These are phyloP conservation scores for Eulemur mongoz DNA, from an alignment of 2,797 vertebrate species.

Conservation along the genomic window DNA sequence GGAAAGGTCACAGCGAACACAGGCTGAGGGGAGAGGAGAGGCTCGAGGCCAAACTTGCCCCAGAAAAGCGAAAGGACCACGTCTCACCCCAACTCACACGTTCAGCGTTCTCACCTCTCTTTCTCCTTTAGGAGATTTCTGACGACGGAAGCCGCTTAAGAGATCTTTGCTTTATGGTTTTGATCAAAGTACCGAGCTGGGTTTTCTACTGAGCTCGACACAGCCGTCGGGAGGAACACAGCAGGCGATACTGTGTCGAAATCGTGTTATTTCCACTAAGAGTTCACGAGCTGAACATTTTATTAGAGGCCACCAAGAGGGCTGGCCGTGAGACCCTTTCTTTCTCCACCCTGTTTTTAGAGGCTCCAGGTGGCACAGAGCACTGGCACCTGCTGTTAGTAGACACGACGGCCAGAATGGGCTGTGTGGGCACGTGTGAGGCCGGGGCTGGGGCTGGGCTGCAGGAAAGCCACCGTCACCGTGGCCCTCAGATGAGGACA, in stretches of 20 bases:
- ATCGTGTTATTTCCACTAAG: not conserved
- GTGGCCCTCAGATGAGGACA: constrained; percentile 23
- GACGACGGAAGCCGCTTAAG: not conserved
- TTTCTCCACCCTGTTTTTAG: constrained; percentile 78
- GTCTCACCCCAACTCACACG: not conserved
- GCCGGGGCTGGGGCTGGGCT: constrained; percentile 48
- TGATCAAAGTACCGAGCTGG: not conserved
- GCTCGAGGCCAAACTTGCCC: not conserved
- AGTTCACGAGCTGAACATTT: constrained; percentile 53
- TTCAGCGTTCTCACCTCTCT: not conserved
- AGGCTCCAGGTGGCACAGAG: constrained; percentile 60
- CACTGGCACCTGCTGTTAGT: constrained; percentile 78
- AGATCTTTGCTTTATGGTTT: not conserved
- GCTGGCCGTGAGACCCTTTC: constrained; percentile 71
- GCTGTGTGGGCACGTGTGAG: constrained; percentile 61
- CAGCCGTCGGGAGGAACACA: not conserved
- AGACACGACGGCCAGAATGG: constrained; percentile 66
- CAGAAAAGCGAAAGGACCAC: not conserved
- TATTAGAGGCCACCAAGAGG: constrained; percentile 22
- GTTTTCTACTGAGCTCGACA: not conserved
- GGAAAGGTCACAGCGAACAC: not conserved
- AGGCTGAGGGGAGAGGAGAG: not conserved
- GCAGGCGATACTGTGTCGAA: not conserved
- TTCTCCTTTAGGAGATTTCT: not conserved
- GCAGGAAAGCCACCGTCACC: constrained; percentile 67